These are phyloP conservation scores for Lates japonicus DNA, from an alignment of 2,797 vertebrate genomes.

Conservation along the genomic window DNA sequence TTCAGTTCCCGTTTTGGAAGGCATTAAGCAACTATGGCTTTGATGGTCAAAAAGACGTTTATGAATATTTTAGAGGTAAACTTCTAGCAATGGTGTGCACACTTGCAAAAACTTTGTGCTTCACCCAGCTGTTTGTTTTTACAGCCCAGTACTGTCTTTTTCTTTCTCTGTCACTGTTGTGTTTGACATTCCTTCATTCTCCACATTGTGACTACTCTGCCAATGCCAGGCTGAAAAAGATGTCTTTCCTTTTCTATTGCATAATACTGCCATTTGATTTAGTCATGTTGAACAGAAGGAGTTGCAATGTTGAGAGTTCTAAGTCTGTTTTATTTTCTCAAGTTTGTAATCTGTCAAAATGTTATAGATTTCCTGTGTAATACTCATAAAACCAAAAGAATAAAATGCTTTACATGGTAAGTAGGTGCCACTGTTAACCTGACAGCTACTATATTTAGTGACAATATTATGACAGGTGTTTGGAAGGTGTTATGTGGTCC, in stretches of 20 bases:
- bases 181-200: conserved; percentile 62
- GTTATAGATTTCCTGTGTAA: conserved; percentile 43
- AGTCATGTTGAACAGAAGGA: conserved; percentile 73
- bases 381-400: conserved; percentile 72
- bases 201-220: conserved; percentile 66
- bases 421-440: conserved; percentile 43
- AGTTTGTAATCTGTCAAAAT: conserved; percentile 49
- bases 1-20: conserved; percentile 67
- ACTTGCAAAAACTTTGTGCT: conserved; percentile 68
- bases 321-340: conserved; percentile 82
- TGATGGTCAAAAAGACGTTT: conserved; percentile 61
- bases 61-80: conserved; percentile 78
- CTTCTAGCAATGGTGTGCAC: conserved; percentile 63
- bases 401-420: conserved; percentile 63
- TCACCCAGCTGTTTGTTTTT: conserved; percentile 64
- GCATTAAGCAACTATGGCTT: conserved; percentile 62
- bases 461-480: conserved; percentile 47
- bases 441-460: conserved; percentile 40
- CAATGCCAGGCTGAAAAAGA: conserved; percentile 69
- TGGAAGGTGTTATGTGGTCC: conserved; percentile 50
- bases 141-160: conserved; percentile 53
- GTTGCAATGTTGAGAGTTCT: conserved; percentile 79
- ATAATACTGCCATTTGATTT: conserved; percentile 84
- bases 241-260: conserved; percentile 82
- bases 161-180: conserved; percentile 18